Conservation (phyloP, 92 coral and sea anemone species). For the Chrysogorgia sp. region DNA sequence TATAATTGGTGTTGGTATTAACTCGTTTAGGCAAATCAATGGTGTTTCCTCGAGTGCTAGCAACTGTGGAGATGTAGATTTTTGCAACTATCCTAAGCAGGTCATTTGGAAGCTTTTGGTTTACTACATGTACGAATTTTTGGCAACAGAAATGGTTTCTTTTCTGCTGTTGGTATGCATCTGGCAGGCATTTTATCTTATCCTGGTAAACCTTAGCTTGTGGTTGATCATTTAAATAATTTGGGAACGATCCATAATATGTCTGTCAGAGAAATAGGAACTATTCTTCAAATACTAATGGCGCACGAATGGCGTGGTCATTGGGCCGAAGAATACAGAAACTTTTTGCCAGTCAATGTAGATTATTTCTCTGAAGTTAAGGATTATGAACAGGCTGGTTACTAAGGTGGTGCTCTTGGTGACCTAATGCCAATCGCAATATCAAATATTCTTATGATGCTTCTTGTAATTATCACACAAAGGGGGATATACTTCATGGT, state of each 20-base stretch:
- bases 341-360: conserved; percentile 20
- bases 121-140: conserved; percentile 19
- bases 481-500: too few species aligned
- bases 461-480: conserved; percentile 18
- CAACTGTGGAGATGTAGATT: not conserved
- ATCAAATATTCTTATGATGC: conserved; percentile 33
- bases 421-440: conserved; percentile 60
- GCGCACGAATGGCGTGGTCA: conserved; percentile 46
- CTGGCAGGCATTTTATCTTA: conserved; percentile 18
- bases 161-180: conserved; percentile 34
- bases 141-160: conserved; percentile 53
- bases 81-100: conserved; percentile 7
- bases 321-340: conserved; percentile 27
- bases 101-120: conserved; percentile 47
- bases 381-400: conserved; percentile 26
- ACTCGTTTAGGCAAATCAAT: not conserved
- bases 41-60: not conserved
- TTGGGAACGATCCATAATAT: conserved; percentile 29
- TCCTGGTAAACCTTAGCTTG: not conserved
- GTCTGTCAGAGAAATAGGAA: conserved; percentile 21
- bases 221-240: conserved; percentile 18
- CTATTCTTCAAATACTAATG: conserved; percentile 15
- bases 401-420: conserved; percentile 42
- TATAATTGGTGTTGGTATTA: conserved; percentile 39
- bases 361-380: conserved; percentile 23